These are phyloP conservation scores for Drosophila multiciliata DNA, from an alignment of 2,888 invertebrate species.

Conservation along the genomic window DNA sequence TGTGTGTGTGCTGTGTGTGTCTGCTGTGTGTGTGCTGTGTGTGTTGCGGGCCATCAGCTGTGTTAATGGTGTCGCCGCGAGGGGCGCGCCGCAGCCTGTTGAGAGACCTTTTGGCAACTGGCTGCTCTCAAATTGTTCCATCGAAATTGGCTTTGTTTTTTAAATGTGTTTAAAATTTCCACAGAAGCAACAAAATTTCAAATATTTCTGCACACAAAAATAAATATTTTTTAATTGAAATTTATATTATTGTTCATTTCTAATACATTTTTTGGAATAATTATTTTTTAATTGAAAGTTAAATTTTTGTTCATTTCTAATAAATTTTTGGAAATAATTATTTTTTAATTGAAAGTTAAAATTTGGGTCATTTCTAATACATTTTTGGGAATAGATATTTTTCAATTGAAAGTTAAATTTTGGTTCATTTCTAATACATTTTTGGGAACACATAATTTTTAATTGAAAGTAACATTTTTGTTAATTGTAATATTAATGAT, in stretches of 20 bases:
- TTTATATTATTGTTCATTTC: background rate
- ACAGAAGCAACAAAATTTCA: no score
- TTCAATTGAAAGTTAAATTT: no score
- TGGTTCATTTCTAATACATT: no score
- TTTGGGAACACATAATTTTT: background rate
- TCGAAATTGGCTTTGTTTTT: constrained; percentile 14
- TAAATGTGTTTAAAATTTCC: background rate
- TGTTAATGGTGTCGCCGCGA: constrained; percentile 45
- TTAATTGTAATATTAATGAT: background rate
- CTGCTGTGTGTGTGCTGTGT: background rate
- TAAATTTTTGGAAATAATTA: no score
- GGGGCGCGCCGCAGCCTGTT: constrained; percentile 7
- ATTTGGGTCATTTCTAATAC: no score
- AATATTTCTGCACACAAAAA: background rate
- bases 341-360: no score
- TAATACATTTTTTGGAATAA: background rate
- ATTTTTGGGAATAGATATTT: no score
- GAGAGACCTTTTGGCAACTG: constrained; percentile 37
- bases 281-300: background rate
- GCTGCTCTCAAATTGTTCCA: constrained; percentile 31
- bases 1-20: background rate
- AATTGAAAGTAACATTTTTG: background rate
- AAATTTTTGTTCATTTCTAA: no score
- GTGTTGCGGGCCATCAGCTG: constrained; percentile 44
- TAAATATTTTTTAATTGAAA: background rate